These are phyloP conservation scores for Dufourea novaeangliae DNA, from an alignment of 1,140 invertebrate species.

Conservation along the genomic window DNA sequence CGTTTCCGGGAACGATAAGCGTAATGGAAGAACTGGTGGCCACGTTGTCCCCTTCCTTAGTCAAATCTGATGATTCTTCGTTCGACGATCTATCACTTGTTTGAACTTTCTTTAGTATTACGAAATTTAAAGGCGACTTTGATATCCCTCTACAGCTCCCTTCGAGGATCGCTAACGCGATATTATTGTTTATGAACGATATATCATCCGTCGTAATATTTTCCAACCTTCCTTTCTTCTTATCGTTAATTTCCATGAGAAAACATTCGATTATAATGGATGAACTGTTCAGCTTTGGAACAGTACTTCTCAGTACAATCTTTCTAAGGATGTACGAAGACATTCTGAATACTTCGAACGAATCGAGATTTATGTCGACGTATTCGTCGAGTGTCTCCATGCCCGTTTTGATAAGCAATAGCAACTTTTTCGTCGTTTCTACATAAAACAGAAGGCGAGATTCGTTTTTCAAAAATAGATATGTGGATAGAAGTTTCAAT, in stretches of 20 bases:
- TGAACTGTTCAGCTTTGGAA: not conserved
- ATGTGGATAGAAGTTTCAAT: not conserved
- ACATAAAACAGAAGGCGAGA: not conserved
- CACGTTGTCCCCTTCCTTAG: conserved; percentile 27
- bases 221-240: not conserved
- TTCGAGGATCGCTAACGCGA: not conserved
- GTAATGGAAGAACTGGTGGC: conserved; percentile 82
- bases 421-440: not conserved
- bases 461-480: conserved; percentile 3
- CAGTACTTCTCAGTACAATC: not conserved
- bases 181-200: conserved; percentile 9
- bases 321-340: not conserved
- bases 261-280: not conserved
- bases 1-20: conserved; percentile 82
- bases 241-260: not conserved
- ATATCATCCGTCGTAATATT: conserved; percentile 11
- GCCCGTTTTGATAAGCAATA: too few species aligned
- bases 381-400: not conserved
- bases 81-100: conserved; percentile 28
- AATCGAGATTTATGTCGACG: not conserved
- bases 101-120: not conserved
- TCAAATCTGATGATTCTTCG: conserved; percentile 28
- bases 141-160: conserved; percentile 9
- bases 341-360: not conserved
- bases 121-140: conserved; percentile 28